phyloP scores from a whole-genome alignment of 2,888 invertebrate genomes.

The Physocephala rufipes region DNA sequence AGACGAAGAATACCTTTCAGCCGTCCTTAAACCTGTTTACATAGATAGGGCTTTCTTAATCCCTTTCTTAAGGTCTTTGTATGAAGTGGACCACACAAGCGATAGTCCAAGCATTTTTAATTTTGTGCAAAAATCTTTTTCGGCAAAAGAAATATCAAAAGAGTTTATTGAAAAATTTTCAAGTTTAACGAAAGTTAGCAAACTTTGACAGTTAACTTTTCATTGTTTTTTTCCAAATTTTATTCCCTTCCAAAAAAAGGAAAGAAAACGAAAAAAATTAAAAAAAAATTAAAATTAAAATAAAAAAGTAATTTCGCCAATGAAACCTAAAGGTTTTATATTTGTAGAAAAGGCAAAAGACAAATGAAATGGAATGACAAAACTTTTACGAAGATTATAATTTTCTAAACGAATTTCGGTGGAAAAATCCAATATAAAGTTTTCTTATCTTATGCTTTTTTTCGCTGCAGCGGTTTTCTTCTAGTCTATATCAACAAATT shows the following conservation, averaged over 20 bases:
- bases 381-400: slow-evolving; percentile 22
- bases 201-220: slow-evolving; percentile 9
- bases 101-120: background rate
- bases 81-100: too few relatives aligned
- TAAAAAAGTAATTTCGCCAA: background rate
- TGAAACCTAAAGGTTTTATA: slow-evolving; percentile 2
- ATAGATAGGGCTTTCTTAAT: too few relatives aligned
- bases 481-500: background rate
- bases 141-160: background rate
- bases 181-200: background rate
- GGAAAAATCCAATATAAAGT: slow-evolving; percentile 15
- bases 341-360: background rate
- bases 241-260: background rate
- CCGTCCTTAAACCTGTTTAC: too few relatives aligned
- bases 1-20: too few relatives aligned
- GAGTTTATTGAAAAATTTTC: too few relatives aligned
- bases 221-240: background rate
- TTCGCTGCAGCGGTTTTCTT: background rate
- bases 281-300: too few relatives aligned
- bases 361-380: slow-evolving; percentile 25
- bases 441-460: background rate
- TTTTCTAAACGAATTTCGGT: slow-evolving; percentile 17
- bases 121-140: background rate
- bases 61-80: too few relatives aligned
- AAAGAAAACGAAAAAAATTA: too few relatives aligned